Base-by-base conservation (phyloP, 2,888 invertebrate species). In the Aphodius sticticus region DNA sequence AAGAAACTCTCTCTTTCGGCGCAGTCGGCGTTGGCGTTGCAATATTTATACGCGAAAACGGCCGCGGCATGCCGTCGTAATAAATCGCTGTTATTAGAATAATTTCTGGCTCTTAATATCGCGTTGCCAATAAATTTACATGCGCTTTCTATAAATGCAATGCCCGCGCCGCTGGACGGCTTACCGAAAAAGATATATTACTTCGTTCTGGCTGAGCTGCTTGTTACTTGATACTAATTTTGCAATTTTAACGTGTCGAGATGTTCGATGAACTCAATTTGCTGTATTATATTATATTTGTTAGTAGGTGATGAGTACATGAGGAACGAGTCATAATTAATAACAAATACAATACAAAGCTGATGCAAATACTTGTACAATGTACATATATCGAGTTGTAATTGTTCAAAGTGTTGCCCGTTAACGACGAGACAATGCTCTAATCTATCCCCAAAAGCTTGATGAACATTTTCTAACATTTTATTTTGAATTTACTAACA, bases 81-180 rank as follows among this genome's bases (percentile, higher is more conserved):
- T 78, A 81, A 81, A 81, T 81, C 76, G 78, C 76, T 77, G 78
- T 81, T 81, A 79, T 79, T 79, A 81, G 77, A 77, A 75, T 81
- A 79, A 81, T 81, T 81, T 81, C 81, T 81, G 76, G 77, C 77
- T 78, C 77, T 77, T 78, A 79, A 77, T 81, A 78, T 78, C 71
- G 38, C 36, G 72, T 78, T 69, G 78, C 71, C 38, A 70, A 78
- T 78, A 78, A 78, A 78, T 78, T 78, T 74, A 53, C 76, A 69
- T 76, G 76, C 16, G 69, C 76, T 76, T 76, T 76, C 76, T 76
- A 76, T 76, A 69, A 53, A 53, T 53, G 53, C 53, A 53, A 53
- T 53, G 53, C 53, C 4, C 53, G 53, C 53, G 9, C 12, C 53
- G 53, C 12, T 26, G 26, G 26, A 26, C 26, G 26, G 26, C 9